Percentiles rank a stretch among this genome's conserved stretches.
phyloP scores from a whole-genome alignment of 2,888 invertebrate genomes.

The Eumacrocentrus americanus region DNA sequence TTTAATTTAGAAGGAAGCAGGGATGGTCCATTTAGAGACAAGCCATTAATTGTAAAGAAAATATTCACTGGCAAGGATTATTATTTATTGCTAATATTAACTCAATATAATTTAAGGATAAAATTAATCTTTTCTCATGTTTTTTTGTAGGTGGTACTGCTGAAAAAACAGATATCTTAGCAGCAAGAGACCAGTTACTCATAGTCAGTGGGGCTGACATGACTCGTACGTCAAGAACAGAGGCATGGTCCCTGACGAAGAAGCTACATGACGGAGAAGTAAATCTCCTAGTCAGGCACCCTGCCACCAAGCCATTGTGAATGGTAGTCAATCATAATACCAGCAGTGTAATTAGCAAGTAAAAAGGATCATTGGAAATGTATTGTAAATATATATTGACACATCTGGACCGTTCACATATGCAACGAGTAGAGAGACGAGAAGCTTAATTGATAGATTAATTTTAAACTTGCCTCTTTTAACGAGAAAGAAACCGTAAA shows the following conservation, averaged over 20 bases:
- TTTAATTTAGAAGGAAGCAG: slow-evolving; percentile 94
- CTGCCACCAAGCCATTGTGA: slow-evolving; percentile 60
- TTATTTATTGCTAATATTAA: background rate
- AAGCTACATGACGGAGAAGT: slow-evolving; percentile 86
- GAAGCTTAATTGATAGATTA: background rate
- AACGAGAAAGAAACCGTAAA: no score
- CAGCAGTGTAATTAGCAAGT: slow-evolving; percentile 10
- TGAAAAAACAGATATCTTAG: slow-evolving; percentile 82
- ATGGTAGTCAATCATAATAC: slow-evolving; percentile 45
- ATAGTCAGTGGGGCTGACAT: slow-evolving; percentile 83
- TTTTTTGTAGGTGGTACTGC: slow-evolving; percentile 94
- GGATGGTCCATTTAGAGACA: slow-evolving; percentile 87
- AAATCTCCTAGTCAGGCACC: slow-evolving; percentile 66
- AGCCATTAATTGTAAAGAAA: slow-evolving; percentile 88
- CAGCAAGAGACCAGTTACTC: slow-evolving; percentile 86
- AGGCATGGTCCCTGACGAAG: slow-evolving; percentile 93
- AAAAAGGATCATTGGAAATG: background rate
- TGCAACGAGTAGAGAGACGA: no score
- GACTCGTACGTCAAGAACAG: slow-evolving; percentile 85
- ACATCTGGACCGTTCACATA: no score
- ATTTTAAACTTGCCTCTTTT: no score
- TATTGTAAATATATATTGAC: background rate
- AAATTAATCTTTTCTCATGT: background rate
- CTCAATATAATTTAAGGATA: background rate
- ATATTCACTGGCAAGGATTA: slow-evolving; percentile 82